These are phyloP conservation scores for Gymnothorax reevesii DNA, from an alignment of 2,797 vertebrate genomes.

Conservation along the genomic window DNA sequence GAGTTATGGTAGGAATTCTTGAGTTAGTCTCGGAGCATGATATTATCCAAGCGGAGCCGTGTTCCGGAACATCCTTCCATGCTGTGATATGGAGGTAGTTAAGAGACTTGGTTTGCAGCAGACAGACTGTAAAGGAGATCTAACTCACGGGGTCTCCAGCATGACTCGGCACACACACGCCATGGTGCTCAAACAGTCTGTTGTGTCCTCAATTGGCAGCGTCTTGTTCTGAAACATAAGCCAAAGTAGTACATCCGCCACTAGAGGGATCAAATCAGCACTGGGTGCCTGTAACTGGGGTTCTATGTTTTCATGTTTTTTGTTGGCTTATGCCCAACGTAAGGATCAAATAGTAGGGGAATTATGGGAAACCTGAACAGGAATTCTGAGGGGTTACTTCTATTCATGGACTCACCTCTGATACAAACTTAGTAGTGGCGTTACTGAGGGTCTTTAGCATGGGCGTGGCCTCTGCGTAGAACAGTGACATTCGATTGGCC, in stretches of 20 bases:
- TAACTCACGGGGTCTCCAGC: conserved; percentile 91
- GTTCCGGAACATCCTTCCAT: neutral
- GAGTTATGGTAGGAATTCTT: neutral
- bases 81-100: neutral
- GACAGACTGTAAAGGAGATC: neutral
- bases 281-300: neutral
- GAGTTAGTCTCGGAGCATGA: neutral
- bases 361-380: neutral
- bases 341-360: neutral
- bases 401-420: conserved; percentile 71
- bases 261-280: conserved; percentile 48
- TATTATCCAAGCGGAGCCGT: neutral
- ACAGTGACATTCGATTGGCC: conserved; percentile 92
- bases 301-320: neutral
- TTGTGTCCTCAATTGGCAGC: conserved; percentile 89
- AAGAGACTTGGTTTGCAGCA: neutral
- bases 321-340: neutral
- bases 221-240: conserved; percentile 82
- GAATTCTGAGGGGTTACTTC: neutral
- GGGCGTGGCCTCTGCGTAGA: conserved; percentile 88
- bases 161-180: conserved; percentile 90
- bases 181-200: conserved; percentile 92
- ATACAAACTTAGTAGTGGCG: conserved; percentile 90
- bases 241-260: conserved; percentile 38
- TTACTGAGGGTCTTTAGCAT: conserved; percentile 93